phyloP scores from a whole-genome alignment of 2,797 vertebrate species.

The Hypotaenidia okinawae region DNA sequence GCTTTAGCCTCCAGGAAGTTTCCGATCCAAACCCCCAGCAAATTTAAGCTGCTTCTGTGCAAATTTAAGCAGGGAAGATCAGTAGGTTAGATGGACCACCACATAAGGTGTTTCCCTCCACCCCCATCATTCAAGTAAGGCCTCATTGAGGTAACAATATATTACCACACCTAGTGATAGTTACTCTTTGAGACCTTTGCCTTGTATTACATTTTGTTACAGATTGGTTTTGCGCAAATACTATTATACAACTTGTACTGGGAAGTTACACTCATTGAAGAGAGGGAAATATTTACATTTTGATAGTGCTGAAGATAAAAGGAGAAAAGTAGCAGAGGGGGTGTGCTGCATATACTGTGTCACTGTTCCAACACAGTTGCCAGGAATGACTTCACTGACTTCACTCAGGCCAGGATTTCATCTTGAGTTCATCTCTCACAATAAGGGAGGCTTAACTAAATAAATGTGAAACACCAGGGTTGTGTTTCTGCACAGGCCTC shows the following conservation, averaged over 20 bases:
- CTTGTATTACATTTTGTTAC: not conserved
- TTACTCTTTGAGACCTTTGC: not conserved
- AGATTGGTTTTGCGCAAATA: not conserved
- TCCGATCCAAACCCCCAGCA: not conserved
- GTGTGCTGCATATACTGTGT: not conserved
- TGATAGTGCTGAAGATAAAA: conserved; percentile 13
- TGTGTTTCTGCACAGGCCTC: not conserved
- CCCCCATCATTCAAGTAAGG: not conserved
- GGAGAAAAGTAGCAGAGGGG: not conserved
- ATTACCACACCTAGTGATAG: not conserved
- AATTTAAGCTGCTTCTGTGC: not conserved
- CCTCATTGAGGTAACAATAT: not conserved
- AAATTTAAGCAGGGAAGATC: not conserved
- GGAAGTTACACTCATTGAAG: conserved; percentile 6
- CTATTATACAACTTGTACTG: not conserved
- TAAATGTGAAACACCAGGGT: not conserved
- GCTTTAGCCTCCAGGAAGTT: not conserved
- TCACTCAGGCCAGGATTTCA: not conserved
- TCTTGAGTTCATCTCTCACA: not conserved
- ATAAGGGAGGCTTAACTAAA: not conserved
- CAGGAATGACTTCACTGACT: not conserved
- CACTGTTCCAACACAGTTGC: not conserved
- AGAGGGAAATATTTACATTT: conserved; percentile 39
- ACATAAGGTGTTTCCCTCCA: not conserved
- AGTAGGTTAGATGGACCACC: not conserved